These are phyloP conservation scores for Meloidogyne hapla DNA, from an alignment of 1,140 invertebrate species.

Conservation along the genomic window DNA sequence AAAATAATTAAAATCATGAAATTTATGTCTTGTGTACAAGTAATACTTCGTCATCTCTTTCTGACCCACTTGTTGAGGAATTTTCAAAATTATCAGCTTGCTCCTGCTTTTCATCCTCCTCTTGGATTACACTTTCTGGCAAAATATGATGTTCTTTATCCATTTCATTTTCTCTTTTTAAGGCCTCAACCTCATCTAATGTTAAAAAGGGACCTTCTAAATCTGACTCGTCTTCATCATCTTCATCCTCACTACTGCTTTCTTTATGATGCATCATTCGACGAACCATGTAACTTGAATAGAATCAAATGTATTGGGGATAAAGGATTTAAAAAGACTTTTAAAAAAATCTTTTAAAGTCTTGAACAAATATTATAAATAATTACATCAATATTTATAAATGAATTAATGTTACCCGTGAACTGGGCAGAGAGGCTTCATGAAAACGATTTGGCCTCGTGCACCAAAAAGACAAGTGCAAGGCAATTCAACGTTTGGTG, in stretches of 20 bases:
- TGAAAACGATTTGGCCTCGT: constrained; percentile 49
- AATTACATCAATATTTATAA: too few relatives aligned
- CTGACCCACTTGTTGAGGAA: neutral
- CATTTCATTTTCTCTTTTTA: neutral
- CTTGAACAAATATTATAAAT: too few relatives aligned
- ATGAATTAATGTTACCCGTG: constrained; percentile 54
- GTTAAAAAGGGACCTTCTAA: neutral
- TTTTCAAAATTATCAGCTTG: neutral
- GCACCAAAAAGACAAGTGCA: constrained; percentile 59
- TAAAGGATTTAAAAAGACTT: too few relatives aligned
- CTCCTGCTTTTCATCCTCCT: neutral
- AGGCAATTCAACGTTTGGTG: constrained; percentile 57
- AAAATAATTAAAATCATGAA: too few relatives aligned
- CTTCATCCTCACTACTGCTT: neutral
- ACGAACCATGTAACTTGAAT: constrained; percentile 23
- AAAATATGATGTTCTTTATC: neutral
- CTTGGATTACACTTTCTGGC: neutral
- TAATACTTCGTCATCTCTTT: neutral
- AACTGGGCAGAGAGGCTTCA: constrained; percentile 63
- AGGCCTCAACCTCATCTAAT: constrained; percentile 7
- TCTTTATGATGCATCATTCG: constrained; percentile 15
- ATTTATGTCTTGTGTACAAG: neutral
- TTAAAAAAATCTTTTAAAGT: too few relatives aligned
- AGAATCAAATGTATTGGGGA: too few relatives aligned
- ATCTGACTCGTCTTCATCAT: neutral